Evolutionary conservation across 2,797 vertebrate genomes (phyloP), one percentile per base, ranked within the genome.

Genomic region (Myotis findleyi): DNA sequence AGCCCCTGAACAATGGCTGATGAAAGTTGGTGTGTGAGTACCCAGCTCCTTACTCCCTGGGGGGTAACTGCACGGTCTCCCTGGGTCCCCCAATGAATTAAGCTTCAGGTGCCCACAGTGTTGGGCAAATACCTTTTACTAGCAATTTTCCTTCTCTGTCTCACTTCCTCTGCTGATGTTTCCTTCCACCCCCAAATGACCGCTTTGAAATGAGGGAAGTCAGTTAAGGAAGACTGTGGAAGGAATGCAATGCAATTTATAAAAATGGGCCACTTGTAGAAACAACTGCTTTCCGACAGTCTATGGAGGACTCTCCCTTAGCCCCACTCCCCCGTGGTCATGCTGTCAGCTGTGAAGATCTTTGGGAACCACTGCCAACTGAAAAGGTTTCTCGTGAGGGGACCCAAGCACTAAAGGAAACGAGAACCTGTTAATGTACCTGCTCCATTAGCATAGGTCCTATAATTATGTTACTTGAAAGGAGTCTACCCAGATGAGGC

Each of bases 351-450:
- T 44, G 0, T 2, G 68, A 55, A 77, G 12, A 38, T 21, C 16
- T n/a, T 21, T 38, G 25, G 64, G 44, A 95, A 49, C n/a, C 49
- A 68, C 3, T 64, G 53, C 14, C 51, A 73, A 18, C 4, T 66
- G 51, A 81, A 84, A 33, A 88, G 2, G 12, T n/a, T 72, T 53
- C 47, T 51, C 33, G 49, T 62, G 23, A 17, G 81, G 64, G 33
- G 17, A n/a, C 41, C 76, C 81, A 17, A 25, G 66, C 21, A 57
- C 23, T 66, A 86, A 89, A 91, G 89, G 17, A 83, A 91, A 71
- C 17, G 33, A 55, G 20, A 38, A 14, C n/a, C 44, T 18, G 38
- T 16, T 55, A 89, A 57, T 36, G 53, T 8, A 21, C 21, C 49
- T 81, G 38, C 23, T 59, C 41, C 10, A 77, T 30, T 41, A 82